Evolutionary conservation across 2,888 invertebrate genomes (phyloP), one percentile per base, ranked within the genome.

Genomic region (Drosophila putrida): DNA sequence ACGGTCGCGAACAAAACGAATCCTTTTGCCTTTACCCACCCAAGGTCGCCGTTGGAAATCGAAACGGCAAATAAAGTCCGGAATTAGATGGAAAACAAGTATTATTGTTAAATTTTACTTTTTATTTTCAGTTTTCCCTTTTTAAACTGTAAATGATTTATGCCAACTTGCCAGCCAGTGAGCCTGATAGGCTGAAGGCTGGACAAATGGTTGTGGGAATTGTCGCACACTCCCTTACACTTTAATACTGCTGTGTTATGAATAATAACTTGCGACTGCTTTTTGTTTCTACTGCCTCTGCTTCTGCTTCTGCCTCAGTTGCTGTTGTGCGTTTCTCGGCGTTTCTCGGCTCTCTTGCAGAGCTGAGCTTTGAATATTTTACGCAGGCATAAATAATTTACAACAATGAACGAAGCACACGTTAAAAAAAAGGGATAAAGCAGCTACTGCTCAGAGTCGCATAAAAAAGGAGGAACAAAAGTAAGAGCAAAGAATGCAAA

Each of bases 161-260:
- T 84, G 82, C 72, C 81, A 81, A 85, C 87, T 83, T 81, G 67
- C 51, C 64, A 67, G 61, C 41, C 71, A 55, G 66, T 49, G 47
- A 31, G 28, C n/a, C 46, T 10, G 41, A 11, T 8, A 31, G 31
- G 39, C 65, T 51, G 68, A 4, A 51, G 71, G 57, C 65, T 53
- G 72, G 78, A 68, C 68, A 81, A 88, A 87, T 89, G 89, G 82
- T 82, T 80, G 80, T 87, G 85, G 89, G 88, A 84, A 89, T 82
- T 88, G 89, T 85, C 85, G 89, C 85, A 89, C 75, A 78, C 88
- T 83, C 82, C 88, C 77, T 76, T 79, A 84, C 80, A 82, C 85
- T 87, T 82, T 87, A 84, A 85, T 87, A 87, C 89, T 87, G 81
- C 82, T 89, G 89, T 82, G 90, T 90, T 90, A 90, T 91, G 91